Base-by-base conservation (phyloP, 1,140 invertebrate genomes). In the Drosophila bocqueti region DNA sequence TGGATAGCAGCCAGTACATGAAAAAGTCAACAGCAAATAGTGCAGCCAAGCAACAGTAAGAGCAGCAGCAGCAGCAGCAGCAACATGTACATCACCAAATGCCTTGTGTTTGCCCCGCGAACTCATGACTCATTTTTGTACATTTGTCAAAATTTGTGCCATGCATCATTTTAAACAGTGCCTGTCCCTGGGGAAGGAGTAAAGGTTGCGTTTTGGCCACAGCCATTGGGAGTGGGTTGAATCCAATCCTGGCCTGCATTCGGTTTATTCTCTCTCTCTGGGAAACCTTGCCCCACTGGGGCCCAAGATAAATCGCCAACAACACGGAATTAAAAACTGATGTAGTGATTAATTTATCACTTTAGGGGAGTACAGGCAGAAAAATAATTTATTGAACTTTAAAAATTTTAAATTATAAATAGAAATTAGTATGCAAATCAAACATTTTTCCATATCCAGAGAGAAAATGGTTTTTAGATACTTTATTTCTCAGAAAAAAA, bases 261-360 rank as follows among this genome's bases (percentile, higher is more conserved):
- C 43, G 31, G 60, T 47, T 34, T 36, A 38, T 65, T 34, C 18
- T 24, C 24, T 13, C 24, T 46, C 18, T n/a, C 24, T 31, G 24
- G 36, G 13, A 65, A 68, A 49, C 47, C 49, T 72, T 29, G 75
- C 24, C 24, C 18, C 75, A 79, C 49, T 79, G 80, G 64, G 54
- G 42, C 38, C 61, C 81, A 81, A 91, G 89, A 91, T 91, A 91
- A 85, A 91, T 91, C 79, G 89, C 80, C 81, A 90, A 80, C 79
- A 92, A 92, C 91, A 92, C 83, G 91, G 91, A 92, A 92, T 92
- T 92, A 92, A 92, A 91, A 92, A 92, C 91, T 92, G 91, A 92
- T 92, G 91, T 89, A 92, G 83, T 91, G 91, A 92, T 92, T 92
- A 92, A 92, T 92, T 92, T 92, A 92, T 92, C 91, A 92, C 91